Base-by-base conservation (phyloP, 2,113 vertebrate genomes). In the Leucoraja erinaceus region DNA sequence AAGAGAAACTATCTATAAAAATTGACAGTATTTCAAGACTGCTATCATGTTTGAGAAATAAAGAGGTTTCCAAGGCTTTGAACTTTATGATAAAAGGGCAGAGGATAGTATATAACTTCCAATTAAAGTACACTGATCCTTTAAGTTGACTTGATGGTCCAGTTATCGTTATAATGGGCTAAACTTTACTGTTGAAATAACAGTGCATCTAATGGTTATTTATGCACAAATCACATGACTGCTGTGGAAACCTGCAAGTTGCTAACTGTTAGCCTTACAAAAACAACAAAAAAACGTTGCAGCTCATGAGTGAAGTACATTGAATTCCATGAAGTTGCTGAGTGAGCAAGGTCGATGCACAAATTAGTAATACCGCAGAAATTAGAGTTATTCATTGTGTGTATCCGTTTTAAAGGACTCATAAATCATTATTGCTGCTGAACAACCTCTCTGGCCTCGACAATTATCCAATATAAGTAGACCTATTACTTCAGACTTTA, bases 31-130 rank as follows among this genome's bases (percentile, higher is more conserved):
- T 77, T 77, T 77, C n/a, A 77, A 77, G 25, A 75, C 28, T 75
- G 74, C 28, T 75, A 28, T 75, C 7, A 72, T 31, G 56, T 5
- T n/a, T 61, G 56, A 86, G 56, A 61, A n/a, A 16, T 86, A 10
- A 61, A 61, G 56, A 61, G 4, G 83, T 86, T 86, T 86, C 28
- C 25, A 33, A 59, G 81, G n/a, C 54, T 63, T 86, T 86, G 83
- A 86, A 86, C 83, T 86, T 61, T 16, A 86, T 61, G 66, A 91
- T 22, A 68, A 70, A 90, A 90, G 66, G 33, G 31, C 88, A 91
- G 7, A 22, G 66, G 66, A 91, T 47, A 72, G 9, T 47, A 31
- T 25, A n/a, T 38, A 68, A n/a, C 63, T 91, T 10, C 20, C 63
- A 91, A 20, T 91, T n/a, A 72, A 47, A 91, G 66, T 70, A 3